These are phyloP conservation scores for Podarcis cretensis DNA, from an alignment of 2,113 vertebrate genomes.

Conservation along the genomic window DNA sequence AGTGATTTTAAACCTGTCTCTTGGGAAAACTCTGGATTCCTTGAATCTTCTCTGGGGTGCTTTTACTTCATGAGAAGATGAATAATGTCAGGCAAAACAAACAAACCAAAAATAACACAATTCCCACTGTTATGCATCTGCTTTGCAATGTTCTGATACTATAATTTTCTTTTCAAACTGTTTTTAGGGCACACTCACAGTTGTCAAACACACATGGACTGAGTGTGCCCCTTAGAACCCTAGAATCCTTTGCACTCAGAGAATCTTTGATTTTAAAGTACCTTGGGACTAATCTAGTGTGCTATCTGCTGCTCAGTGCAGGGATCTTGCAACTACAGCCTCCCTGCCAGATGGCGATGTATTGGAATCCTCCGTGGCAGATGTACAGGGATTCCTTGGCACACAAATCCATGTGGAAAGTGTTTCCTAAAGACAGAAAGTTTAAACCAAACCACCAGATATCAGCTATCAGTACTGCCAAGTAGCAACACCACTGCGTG, in stretches of 20 bases:
- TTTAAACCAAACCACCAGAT: no score
- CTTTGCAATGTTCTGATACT: background rate
- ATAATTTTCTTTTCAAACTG: background rate
- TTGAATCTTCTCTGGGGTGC: background rate
- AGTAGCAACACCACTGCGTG: no score
- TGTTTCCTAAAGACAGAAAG: no score
- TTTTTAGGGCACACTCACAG: background rate
- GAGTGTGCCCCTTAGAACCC: background rate
- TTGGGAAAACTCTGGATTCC: background rate
- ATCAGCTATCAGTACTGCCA: no score
- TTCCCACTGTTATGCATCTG: background rate
- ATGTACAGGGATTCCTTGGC: background rate
- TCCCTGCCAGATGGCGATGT: background rate
- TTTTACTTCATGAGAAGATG: background rate
- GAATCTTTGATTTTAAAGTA: background rate
- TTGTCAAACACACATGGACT: background rate
- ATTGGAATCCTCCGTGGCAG: background rate
- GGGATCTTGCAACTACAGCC: background rate
- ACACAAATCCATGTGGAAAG: no score
- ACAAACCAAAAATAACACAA: background rate
- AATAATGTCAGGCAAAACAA: background rate
- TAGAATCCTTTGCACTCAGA: background rate
- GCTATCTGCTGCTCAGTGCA: no score
- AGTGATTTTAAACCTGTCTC: background rate
- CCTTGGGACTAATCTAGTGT: no score